phyloP scores from a whole-genome alignment of 2,888 invertebrate species.

The Drosophila mimica region DNA sequence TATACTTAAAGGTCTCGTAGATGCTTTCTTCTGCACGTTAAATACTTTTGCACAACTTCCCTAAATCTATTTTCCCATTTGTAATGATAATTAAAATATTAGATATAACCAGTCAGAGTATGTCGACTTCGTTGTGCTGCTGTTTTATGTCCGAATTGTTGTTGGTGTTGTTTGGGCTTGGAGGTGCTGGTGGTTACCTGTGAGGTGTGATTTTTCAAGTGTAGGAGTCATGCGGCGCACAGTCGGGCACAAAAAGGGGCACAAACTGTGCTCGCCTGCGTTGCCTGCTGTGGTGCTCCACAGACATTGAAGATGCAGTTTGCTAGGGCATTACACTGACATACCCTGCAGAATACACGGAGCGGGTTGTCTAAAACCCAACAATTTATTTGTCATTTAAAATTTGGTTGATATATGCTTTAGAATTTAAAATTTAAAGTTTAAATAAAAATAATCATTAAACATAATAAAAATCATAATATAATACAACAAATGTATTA shows the following conservation, averaged over 20 bases:
- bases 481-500: too few species aligned
- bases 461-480: not conserved
- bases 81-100: not conserved
- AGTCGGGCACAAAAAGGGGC: constrained; percentile 43
- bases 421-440: not conserved
- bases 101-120: constrained; percentile 2
- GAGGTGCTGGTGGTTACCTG: constrained; percentile 34
- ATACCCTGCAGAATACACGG: constrained; percentile 25
- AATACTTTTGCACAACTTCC: too few species aligned
- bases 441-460: not conserved
- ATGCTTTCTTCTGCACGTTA: too few species aligned
- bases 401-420: not conserved
- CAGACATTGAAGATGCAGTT: constrained; percentile 29
- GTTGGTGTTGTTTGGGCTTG: constrained; percentile 28
- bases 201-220: constrained; percentile 82
- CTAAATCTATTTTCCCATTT: too few species aligned
- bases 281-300: constrained; percentile 44
- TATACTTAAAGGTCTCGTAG: too few species aligned
- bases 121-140: not conserved
- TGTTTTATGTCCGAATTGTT: not conserved
- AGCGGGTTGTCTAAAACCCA: not conserved
- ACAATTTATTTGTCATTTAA: not conserved
- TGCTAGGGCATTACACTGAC: constrained; percentile 38
- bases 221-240: constrained; percentile 81
- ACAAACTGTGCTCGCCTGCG: constrained; percentile 4